A percentile compares a stretch with the other conserved stretches of the same genome.
Conservation (phyloP, 2,888 invertebrate species). For the Amaurobius ferox region DNA sequence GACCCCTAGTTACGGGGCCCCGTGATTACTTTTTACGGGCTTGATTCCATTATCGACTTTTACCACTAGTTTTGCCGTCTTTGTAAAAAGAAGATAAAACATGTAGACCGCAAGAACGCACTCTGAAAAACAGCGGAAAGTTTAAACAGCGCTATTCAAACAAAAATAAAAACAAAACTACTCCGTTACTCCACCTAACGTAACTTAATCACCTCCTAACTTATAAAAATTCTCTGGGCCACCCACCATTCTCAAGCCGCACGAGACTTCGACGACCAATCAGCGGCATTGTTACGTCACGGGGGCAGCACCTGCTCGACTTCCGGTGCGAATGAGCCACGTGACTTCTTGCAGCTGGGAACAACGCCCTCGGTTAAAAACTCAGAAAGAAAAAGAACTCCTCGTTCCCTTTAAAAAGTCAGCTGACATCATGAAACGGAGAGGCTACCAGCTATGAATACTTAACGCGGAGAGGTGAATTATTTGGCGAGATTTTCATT, state of each 20-base stretch:
- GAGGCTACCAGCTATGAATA: neutral
- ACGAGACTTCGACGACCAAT: conserved; percentile 3
- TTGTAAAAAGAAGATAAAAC: no score
- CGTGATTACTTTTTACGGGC: no score
- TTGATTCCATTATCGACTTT: no score
- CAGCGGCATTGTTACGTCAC: neutral
- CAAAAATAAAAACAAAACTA: no score
- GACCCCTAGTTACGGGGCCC: no score
- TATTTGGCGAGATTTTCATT: neutral
- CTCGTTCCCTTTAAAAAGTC: conserved; percentile 43
- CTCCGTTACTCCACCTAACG: neutral
- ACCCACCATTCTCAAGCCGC: neutral
- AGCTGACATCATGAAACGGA: conserved; percentile 35
- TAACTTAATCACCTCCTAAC: neutral
- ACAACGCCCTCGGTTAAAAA: conserved; percentile 69
- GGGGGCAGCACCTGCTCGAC: conserved; percentile 57
- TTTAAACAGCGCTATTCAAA: no score
- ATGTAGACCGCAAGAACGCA: no score
- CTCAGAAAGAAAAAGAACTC: conserved; percentile 5
- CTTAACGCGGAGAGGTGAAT: neutral
- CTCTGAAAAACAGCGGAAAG: no score
- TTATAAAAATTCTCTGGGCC: neutral
- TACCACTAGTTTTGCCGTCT: no score
- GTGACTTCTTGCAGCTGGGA: conserved; percentile 55
- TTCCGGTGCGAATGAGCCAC: conserved; percentile 50